A percentile compares a stretch with the other conserved stretches of the same genome.
Evolutionary conservation across 2,888 invertebrate genomes (phyloP).

Genomic region (Sphaeridia pumilis): DNA sequence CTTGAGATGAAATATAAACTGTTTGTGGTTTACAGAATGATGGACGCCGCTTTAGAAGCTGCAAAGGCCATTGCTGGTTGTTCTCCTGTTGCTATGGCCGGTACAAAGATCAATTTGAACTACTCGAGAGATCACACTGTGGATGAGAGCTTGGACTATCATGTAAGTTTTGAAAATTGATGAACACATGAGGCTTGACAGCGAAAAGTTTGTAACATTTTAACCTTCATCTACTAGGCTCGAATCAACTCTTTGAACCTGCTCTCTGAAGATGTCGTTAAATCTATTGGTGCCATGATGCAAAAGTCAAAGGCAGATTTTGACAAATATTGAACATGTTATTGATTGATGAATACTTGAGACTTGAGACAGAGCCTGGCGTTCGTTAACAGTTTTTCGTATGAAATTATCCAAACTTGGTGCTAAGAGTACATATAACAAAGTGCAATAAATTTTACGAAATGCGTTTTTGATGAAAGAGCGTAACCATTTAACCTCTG

Average conservation of each 20-base stretch:
- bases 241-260: slow-evolving; percentile 71
- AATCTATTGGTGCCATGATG: slow-evolving; percentile 62
- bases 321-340: slow-evolving; percentile 9
- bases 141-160: slow-evolving; percentile 75
- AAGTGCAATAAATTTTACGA: too few species aligned
- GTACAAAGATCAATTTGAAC: slow-evolving; percentile 68
- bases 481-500: too few species aligned
- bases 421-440: too few species aligned
- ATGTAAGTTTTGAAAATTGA: slow-evolving; percentile 51
- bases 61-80: slow-evolving; percentile 72
- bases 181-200: background rate
- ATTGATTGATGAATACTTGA: too few species aligned
- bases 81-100: slow-evolving; percentile 91
- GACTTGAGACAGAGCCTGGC: too few species aligned
- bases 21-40: slow-evolving; percentile 45
- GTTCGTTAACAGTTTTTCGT: too few species aligned
- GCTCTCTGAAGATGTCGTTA: slow-evolving; percentile 78
- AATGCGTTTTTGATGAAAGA: too few species aligned
- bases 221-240: background rate
- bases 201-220: background rate
- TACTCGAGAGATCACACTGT: slow-evolving; percentile 81
- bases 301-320: slow-evolving; percentile 45
- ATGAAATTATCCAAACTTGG: too few species aligned
- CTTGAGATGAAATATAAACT: background rate
- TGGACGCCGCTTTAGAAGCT: slow-evolving; percentile 58